Evolutionary conservation across 2,797 vertebrate genomes (phyloP).

Genomic region (Simalia tracyae): DNA sequence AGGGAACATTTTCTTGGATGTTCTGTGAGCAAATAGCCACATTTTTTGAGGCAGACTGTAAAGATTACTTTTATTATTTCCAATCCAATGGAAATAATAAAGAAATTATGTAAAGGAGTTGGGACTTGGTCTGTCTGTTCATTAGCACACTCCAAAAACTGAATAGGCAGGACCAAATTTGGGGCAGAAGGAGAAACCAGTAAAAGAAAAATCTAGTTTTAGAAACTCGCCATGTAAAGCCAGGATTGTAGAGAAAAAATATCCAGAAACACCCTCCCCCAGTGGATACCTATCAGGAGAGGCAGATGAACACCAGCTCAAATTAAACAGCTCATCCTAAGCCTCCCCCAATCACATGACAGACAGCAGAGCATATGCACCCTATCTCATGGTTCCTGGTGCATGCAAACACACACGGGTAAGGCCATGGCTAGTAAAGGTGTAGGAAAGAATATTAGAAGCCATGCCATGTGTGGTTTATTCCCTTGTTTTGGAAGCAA

Average conservation of each 20-base stretch:
- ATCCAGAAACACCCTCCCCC: neutral
- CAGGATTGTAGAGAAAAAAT: neutral
- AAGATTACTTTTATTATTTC: neutral
- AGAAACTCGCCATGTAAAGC: neutral
- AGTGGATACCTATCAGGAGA: neutral
- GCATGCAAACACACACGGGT: neutral
- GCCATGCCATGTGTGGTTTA: neutral
- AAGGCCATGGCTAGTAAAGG: neutral
- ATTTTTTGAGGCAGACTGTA: rapidly evolving
- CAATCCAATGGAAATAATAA: neutral
- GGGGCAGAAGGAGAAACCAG: neutral
- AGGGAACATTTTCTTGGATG: neutral
- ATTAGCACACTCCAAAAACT: neutral
- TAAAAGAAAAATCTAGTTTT: neutral
- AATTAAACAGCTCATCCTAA: neutral
- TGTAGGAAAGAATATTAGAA: neutral
- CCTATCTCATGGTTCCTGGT: neutral
- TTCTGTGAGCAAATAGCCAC: rapidly evolving
- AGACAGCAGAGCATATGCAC: neutral
- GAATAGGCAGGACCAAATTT: neutral
- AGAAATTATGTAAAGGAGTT: neutral
- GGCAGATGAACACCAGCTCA: neutral
- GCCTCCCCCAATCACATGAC: neutral
- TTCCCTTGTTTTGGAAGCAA: neutral
- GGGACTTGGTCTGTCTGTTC: neutral